Evolutionary conservation across 2,888 invertebrate genomes (phyloP), one percentile per base, ranked within the genome.

Genomic region (Bembecia ichneumoniformis): DNA sequence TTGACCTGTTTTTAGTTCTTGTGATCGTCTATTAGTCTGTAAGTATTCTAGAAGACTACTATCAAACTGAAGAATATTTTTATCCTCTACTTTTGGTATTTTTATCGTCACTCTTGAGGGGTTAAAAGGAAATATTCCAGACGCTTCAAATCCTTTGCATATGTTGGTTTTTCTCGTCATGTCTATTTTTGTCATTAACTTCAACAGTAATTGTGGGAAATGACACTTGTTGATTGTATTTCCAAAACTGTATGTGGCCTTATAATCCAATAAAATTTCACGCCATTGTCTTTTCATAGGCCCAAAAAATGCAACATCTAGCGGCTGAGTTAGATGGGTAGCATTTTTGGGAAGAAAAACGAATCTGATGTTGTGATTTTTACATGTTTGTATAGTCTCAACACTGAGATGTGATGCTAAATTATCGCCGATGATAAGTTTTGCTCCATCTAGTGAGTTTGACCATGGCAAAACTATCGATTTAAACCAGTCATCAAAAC

Each of bases 341-440:
- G 43, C 4, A n/a, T 43, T 48, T 47, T 20, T 28, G 16, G 49
- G 49, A 7, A 52, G 35, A 48, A 52, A 49, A 17, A 44, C 46
- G 43, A 52, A 50, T 43, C 36, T 43, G 13, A 52, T 52, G 20
- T 52, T 48, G 16, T 44, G 10, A 13, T 43, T 9, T 28, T 46
- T 28, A 35, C 50, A 50, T 47, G 44, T 3, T 13, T 49, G 43
- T 35, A 52, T 34, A 34, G 16, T 48, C 2, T 49, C 40, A n/a
- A 51, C 44, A 15, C 47, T 53, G 7, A 53, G n/a, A 35, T 52
- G 52, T 1, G 48, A 48, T 9, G 53, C 7, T 16, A 57, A 51
- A 15, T 57, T 55, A 46, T 55, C 54, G 3, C 56, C 53, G 40
- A 54, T 54, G 28, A 55, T 17, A 11, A 55, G n/a, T 49, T 53